phyloP scores from a whole-genome alignment of 2,888 invertebrate genomes.

The Psylliodes chrysocephalus region DNA sequence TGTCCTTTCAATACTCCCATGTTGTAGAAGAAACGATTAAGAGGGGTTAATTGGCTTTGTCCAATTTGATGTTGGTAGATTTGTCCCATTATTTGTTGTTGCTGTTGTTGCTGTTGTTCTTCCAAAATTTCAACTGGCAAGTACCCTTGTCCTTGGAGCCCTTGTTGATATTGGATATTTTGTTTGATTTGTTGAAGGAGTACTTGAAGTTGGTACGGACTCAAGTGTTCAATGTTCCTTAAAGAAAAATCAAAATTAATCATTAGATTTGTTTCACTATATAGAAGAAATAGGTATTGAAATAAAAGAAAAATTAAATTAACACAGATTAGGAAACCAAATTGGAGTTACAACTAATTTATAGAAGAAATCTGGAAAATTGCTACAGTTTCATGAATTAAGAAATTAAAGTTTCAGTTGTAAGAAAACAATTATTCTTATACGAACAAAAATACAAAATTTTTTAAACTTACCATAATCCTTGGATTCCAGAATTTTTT shows the following conservation, averaged over 20 bases:
- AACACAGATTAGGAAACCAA: too few species aligned
- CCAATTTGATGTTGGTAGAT: neutral
- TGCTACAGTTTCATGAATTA: too few species aligned
- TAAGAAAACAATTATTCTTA: too few species aligned
- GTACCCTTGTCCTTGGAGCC: neutral
- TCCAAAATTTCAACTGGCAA: neutral
- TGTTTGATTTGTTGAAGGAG: neutral
- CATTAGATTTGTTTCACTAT: too few species aligned
- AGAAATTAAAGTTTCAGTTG: too few species aligned
- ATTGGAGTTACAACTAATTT: too few species aligned
- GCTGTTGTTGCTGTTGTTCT: neutral
- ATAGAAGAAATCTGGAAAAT: too few species aligned
- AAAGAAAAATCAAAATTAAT: neutral
- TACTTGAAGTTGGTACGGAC: neutral
- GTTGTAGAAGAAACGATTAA: constrained; percentile 3
- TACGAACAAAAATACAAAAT: too few species aligned
- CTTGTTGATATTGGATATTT: neutral
- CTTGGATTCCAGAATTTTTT: neutral
- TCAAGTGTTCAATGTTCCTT: neutral
- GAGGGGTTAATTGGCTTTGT: neutral
- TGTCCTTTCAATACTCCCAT: neutral
- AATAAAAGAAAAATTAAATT: too few species aligned
- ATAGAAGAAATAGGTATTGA: too few species aligned
- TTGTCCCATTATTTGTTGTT: neutral
- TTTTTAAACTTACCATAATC: constrained; percentile 4